Evolutionary conservation across 2,888 invertebrate genomes (phyloP).

Genomic region (Leptura quadrifasciata): DNA sequence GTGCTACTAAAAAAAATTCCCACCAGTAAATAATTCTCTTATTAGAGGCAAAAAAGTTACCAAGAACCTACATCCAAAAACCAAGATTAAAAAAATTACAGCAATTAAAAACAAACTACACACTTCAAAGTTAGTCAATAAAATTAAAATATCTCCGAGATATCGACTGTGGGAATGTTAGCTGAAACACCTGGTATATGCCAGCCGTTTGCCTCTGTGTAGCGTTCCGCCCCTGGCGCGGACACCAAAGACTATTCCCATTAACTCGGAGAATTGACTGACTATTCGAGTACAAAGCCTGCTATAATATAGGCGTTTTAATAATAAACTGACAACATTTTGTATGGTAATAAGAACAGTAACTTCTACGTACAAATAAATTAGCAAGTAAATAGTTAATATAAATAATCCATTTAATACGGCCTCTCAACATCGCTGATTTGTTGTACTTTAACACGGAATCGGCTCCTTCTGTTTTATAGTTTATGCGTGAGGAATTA

Average conservation of each 20-base stretch:
- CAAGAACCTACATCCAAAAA: too few relatives aligned
- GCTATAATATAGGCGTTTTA: constrained; percentile 43
- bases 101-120: too few relatives aligned
- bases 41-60: too few relatives aligned
- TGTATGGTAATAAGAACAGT: constrained; percentile 57
- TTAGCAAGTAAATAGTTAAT: constrained; percentile 63
- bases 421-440: constrained; percentile 62
- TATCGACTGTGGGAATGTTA: too few relatives aligned
- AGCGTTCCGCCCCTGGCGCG: neutral
- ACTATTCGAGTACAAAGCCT: constrained; percentile 42
- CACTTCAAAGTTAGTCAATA: too few relatives aligned
- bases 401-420: constrained; percentile 66
- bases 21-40: too few relatives aligned
- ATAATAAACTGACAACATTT: constrained; percentile 51
- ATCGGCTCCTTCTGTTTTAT: constrained; percentile 64
- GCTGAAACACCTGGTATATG: too few relatives aligned
- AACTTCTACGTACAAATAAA: constrained; percentile 61
- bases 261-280: constrained; percentile 35
- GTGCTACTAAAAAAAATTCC: too few relatives aligned
- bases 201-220: neutral
- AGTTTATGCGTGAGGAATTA: constrained; percentile 62
- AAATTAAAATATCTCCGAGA: too few relatives aligned
- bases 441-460: constrained; percentile 63
- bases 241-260: neutral
- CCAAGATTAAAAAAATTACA: too few relatives aligned